These are phyloP conservation scores for Acanthosepion esculentum DNA, from an alignment of 2,888 invertebrate species.

Conservation along the genomic window DNA sequence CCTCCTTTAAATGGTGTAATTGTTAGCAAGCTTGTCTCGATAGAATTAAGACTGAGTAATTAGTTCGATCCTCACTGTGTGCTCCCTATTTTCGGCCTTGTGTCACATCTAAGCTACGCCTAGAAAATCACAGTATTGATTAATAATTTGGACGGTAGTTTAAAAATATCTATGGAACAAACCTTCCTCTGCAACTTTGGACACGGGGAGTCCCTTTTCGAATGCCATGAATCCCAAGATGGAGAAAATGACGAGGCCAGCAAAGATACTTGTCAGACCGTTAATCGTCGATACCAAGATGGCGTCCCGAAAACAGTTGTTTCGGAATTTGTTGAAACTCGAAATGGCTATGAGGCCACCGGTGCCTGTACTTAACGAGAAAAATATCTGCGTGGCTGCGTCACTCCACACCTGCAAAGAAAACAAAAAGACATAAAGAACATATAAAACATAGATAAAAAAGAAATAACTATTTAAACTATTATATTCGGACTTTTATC, in stretches of 20 bases:
- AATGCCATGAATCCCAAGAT: conserved; percentile 80
- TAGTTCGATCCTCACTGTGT: too few relatives aligned
- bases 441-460: too few relatives aligned
- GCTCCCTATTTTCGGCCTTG: too few relatives aligned
- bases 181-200: conserved; percentile 73
- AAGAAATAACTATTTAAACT: too few relatives aligned
- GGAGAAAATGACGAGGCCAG: conserved; percentile 75
- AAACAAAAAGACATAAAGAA: neutral
- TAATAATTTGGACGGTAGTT: too few relatives aligned
- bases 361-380: conserved; percentile 71
- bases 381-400: conserved; percentile 72
- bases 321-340: conserved; percentile 73
- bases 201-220: conserved; percentile 73
- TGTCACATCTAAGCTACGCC: too few relatives aligned
- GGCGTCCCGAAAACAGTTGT: conserved; percentile 74
- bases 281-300: conserved; percentile 74
- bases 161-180: conserved; percentile 38
- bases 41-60: too few relatives aligned
- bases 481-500: too few relatives aligned
- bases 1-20: too few relatives aligned
- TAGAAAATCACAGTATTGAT: too few relatives aligned
- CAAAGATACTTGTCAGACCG: conserved; percentile 74
- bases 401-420: conserved; percentile 70
- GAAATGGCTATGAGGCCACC: conserved; percentile 74
- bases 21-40: too few relatives aligned